Evolutionary conservation across 1,140 invertebrate species (phyloP).

Genomic region (Bombus terrestris): DNA sequence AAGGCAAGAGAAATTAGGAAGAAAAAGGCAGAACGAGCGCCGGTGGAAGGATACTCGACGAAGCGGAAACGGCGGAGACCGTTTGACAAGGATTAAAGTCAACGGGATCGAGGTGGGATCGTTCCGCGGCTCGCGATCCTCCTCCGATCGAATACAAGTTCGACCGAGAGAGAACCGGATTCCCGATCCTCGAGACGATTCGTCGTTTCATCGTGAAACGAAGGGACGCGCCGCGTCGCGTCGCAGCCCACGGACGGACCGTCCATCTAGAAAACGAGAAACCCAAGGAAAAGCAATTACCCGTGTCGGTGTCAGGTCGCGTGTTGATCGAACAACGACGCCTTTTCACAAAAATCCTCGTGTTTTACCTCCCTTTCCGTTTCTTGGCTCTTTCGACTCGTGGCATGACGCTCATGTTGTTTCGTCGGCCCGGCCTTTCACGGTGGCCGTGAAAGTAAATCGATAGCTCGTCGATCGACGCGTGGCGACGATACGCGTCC

Average conservation of each 20-base stretch:
- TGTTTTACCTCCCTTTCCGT: too few species aligned
- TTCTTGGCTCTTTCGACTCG: too few species aligned
- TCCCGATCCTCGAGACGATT: background rate
- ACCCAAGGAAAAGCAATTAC: constrained; percentile 21
- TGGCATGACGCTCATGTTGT: too few species aligned
- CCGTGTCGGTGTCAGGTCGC: background rate
- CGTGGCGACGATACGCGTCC: too few species aligned
- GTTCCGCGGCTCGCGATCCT: background rate
- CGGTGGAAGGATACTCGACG: background rate
- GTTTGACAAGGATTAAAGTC: constrained; percentile 36
- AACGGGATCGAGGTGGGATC: background rate
- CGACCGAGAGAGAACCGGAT: background rate
- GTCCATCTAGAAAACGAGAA: background rate
- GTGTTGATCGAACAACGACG: too few species aligned
- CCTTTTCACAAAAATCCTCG: too few species aligned
- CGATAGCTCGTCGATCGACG: too few species aligned
- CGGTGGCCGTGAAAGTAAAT: too few species aligned
- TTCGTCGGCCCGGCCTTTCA: too few species aligned
- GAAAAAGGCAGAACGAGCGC: background rate
- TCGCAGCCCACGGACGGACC: background rate
- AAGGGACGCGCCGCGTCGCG: background rate
- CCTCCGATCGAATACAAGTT: constrained; percentile 18
- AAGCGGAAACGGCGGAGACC: constrained; percentile 1
- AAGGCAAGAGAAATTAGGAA: background rate
- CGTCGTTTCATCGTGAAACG: background rate